These are phyloP conservation scores for Rhipidura dahli DNA, from an alignment of 2,113 vertebrate genomes.

Conservation along the genomic window DNA sequence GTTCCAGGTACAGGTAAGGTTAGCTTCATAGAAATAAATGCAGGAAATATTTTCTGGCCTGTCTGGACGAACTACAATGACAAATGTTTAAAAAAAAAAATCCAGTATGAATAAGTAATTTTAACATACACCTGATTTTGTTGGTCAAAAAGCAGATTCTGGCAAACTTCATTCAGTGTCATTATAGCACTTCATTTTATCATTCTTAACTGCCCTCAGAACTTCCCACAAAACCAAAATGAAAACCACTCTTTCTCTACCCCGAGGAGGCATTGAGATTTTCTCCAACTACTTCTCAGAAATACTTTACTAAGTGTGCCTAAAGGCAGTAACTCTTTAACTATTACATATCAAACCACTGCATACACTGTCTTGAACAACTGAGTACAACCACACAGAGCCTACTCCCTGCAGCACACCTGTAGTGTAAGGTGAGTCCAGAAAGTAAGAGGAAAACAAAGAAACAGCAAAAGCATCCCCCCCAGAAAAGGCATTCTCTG, in stretches of 20 bases:
- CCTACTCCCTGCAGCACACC: rapidly evolving
- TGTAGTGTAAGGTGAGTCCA: background rate
- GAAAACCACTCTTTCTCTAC: background rate
- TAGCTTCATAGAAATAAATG: background rate
- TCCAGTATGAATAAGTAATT: background rate
- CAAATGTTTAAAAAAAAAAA: background rate
- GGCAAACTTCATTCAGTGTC: background rate
- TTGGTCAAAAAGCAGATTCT: background rate
- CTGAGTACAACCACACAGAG: rapidly evolving
- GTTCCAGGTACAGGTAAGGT: slow-evolving; percentile 74
- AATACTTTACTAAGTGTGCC: background rate
- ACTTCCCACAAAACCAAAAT: background rate
- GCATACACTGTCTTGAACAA: background rate
- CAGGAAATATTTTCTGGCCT: slow-evolving; percentile 74
- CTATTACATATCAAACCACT: background rate
- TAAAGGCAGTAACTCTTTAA: background rate
- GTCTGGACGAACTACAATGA: slow-evolving; percentile 57
- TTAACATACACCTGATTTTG: background rate
- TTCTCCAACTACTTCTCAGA: background rate
- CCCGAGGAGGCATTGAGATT: background rate
- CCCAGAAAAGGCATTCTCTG: background rate
- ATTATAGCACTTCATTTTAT: background rate
- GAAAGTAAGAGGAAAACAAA: background rate
- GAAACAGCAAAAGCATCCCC: background rate
- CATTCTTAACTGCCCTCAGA: background rate